Percentiles rank a stretch among this genome's conserved stretches.
These are phyloP conservation scores for Pantherophis vulpinus DNA, from an alignment of 2,797 vertebrate species.

Conservation along the genomic window DNA sequence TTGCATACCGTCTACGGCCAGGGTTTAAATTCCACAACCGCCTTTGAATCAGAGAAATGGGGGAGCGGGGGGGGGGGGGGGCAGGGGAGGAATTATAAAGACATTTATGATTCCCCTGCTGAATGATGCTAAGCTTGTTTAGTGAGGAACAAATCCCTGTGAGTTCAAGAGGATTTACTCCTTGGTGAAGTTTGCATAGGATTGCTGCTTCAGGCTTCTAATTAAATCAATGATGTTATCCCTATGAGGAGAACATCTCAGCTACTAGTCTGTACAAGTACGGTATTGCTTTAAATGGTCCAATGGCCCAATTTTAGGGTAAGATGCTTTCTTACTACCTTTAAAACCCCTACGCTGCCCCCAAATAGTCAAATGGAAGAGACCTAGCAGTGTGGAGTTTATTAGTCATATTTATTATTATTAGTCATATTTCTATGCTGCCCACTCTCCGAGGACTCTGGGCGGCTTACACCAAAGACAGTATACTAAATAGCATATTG, in stretches of 20 bases:
- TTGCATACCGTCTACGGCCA: background rate
- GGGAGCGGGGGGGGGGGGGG: fast-evolving
- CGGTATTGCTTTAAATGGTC: background rate
- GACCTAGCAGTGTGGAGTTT: background rate
- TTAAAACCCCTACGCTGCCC: background rate
- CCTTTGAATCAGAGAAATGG: background rate
- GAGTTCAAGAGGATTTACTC: background rate
- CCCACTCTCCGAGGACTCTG: too few species aligned
- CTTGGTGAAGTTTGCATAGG: background rate
- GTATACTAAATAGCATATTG: too few species aligned
- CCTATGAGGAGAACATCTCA: background rate
- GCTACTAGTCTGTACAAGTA: background rate
- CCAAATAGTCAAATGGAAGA: background rate
- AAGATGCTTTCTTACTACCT: background rate
- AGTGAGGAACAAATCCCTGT: background rate
- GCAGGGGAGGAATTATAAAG: background rate
- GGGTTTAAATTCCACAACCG: background rate
- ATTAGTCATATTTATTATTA: too few species aligned
- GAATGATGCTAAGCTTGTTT: background rate
- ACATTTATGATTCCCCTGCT: background rate
- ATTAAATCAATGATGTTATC: background rate
- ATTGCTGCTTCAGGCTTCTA: background rate
- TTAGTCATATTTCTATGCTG: too few species aligned
- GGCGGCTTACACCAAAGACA: too few species aligned
- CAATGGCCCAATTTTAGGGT: background rate